phyloP scores from a whole-genome alignment of 2,888 invertebrate genomes.

The Penaeus monodon region DNA sequence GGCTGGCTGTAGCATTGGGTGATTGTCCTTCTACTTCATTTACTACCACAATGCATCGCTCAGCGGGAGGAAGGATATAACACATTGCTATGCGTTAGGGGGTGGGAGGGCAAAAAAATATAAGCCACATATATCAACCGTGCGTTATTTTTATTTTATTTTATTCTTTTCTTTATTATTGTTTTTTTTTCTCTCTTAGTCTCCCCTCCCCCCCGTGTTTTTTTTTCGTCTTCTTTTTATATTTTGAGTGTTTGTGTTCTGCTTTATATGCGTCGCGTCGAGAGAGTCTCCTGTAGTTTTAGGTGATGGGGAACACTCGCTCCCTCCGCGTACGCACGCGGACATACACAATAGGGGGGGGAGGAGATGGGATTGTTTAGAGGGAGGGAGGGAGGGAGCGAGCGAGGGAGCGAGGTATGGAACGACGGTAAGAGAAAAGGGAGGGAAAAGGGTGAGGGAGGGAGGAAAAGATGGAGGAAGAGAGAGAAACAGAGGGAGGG shows the following conservation, averaged over 20 bases:
- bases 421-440: background rate
- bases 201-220: background rate
- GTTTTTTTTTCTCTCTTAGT: background rate
- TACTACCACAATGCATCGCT: too few relatives aligned
- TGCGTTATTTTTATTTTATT: background rate
- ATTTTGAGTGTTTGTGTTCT: too few relatives aligned
- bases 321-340: background rate
- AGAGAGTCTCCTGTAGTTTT: too few relatives aligned
- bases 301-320: too few relatives aligned
- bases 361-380: background rate
- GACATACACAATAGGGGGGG: background rate
- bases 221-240: background rate
- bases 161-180: too few relatives aligned
- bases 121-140: background rate
- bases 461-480: background rate
- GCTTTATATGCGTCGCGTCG: too few relatives aligned
- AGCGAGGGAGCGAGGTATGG: background rate
- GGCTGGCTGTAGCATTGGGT: too few relatives aligned
- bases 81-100: background rate
- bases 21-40: too few relatives aligned
- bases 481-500: too few relatives aligned
- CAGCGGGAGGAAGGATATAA: too few relatives aligned
- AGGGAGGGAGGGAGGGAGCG: background rate
- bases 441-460: background rate
- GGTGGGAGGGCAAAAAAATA: background rate